Base-by-base conservation (phyloP, 2,797 vertebrate genomes). In the Lateolabrax maculatus region DNA sequence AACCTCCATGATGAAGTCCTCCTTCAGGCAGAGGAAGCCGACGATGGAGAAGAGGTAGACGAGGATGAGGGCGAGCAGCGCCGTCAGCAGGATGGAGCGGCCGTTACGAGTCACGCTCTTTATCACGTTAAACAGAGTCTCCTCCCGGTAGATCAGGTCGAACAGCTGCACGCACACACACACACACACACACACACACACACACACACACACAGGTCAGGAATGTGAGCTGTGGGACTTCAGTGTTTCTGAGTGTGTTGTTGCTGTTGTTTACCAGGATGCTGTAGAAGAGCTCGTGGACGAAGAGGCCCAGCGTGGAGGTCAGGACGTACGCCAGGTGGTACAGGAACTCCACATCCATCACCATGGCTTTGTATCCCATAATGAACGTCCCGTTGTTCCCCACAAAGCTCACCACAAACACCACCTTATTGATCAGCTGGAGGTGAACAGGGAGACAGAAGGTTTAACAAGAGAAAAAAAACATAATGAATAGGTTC, bases 41-140 rank as follows among this genome's bases (percentile, higher is more conserved):
- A 99, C 97, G 7, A 99, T 99, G 92, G 98, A 99, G 96, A 99
- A 99, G 83, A 99, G 97, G 95, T 99, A 99, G 92, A 99, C 98
- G 0, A 99, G 96, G 93, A 99, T 99, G 89, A 99, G 97, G n/a
- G 98, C 98, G 68, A 99, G 95, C 84, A 99, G 95, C 3, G 98
- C 98, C 0, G 98, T 99, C 84, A 99, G 95, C 88, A 99, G 95
- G 93, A 99, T 99, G 87, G 98, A 99, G 87, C 98, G 97, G 0
- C 98, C 98, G 0, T 99, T 99, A 7, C 98, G 96, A 0, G 98
- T 99, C 88, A 99, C 98, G 0, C 98, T 99, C 87, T 99, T 99
- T 82, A 99, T 99, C 85, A 99, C 98, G 1, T 99, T 99, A 63
- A 99, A 98, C 75, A 99, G 94, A 0, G 98, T 99, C 94, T 99